phyloP scores from a whole-genome alignment of 2,888 invertebrate species.

The Lasioglossum zephyrum region DNA sequence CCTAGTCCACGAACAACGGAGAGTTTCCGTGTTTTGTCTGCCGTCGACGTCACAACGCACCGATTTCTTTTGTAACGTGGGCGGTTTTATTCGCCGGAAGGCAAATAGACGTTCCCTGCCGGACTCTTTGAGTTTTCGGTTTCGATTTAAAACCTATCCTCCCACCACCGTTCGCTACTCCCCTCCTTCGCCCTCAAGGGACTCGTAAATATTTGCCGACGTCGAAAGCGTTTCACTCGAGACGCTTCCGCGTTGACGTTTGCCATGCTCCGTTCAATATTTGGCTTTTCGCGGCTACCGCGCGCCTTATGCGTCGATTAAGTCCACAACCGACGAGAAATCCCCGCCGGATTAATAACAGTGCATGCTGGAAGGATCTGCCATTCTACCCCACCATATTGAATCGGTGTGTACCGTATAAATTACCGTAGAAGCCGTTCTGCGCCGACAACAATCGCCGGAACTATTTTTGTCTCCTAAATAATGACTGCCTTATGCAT shows the following conservation, averaged over 20 bases:
- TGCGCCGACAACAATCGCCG: not conserved
- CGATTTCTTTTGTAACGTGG: not conserved
- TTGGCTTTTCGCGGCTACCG: conserved; percentile 39
- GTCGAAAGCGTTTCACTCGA: conserved; percentile 28
- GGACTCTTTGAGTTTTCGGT: conserved; percentile 28
- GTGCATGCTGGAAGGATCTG: not conserved
- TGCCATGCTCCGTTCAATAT: conserved; percentile 44
- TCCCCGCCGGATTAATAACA: conserved; percentile 3
- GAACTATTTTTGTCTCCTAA: not conserved
- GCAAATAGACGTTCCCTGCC: conserved; percentile 29
- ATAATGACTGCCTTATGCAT: not conserved
- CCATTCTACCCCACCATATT: not conserved
- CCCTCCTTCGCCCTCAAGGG: not conserved
- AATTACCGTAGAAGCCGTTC: not conserved
- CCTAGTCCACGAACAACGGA: not conserved
- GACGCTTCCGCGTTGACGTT: conserved; percentile 41
- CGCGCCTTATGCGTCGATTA: conserved; percentile 27
- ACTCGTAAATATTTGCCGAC: conserved; percentile 55
- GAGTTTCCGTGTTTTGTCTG: not conserved
- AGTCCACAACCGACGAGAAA: conserved; percentile 2
- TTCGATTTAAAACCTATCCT: conserved; percentile 30
- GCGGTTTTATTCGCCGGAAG: conserved; percentile 10
- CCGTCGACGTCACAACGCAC: not conserved
- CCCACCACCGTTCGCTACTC: not conserved
- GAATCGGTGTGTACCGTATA: not conserved